Evolutionary conservation across 2,113 vertebrate species (phyloP).

Genomic region (Fulmarus glacialis): DNA sequence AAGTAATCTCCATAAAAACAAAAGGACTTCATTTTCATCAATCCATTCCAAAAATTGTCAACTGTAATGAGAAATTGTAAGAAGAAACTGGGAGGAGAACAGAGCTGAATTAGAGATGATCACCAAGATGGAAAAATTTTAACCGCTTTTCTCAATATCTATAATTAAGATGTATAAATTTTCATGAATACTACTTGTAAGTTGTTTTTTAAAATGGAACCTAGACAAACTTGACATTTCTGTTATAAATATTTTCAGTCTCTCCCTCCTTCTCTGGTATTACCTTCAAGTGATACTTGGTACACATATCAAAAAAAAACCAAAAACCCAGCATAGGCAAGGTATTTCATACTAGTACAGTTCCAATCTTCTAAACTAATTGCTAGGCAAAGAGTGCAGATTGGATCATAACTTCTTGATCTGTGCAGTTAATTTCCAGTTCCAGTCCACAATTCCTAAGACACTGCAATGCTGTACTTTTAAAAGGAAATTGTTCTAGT

Average conservation of each 20-base stretch:
- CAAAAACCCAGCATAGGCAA: rapidly evolving
- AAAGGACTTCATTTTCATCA: neutral
- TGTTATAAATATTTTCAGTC: neutral
- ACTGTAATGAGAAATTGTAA: neutral
- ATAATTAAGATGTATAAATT: neutral
- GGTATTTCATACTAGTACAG: neutral
- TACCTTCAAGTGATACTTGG: neutral
- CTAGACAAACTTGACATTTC: neutral
- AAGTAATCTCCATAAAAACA: neutral
- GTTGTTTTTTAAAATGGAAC: neutral
- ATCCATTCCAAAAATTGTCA: neutral
- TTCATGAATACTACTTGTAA: neutral
- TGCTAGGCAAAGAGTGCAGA: neutral
- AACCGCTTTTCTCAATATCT: neutral
- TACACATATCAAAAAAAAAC: rapidly evolving
- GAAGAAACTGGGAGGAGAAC: neutral
- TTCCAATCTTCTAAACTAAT: neutral
- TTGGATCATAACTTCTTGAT: neutral
- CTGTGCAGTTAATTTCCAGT: neutral
- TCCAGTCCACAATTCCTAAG: neutral
- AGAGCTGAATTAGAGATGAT: neutral
- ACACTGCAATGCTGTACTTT: neutral
- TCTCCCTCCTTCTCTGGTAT: neutral
- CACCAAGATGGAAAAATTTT: neutral
- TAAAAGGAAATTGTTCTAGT: neutral